A percentile compares a stretch with the other conserved stretches of the same genome.
Evolutionary conservation across 2,113 vertebrate genomes (phyloP).

Genomic region (Nycticorax nycticorax): DNA sequence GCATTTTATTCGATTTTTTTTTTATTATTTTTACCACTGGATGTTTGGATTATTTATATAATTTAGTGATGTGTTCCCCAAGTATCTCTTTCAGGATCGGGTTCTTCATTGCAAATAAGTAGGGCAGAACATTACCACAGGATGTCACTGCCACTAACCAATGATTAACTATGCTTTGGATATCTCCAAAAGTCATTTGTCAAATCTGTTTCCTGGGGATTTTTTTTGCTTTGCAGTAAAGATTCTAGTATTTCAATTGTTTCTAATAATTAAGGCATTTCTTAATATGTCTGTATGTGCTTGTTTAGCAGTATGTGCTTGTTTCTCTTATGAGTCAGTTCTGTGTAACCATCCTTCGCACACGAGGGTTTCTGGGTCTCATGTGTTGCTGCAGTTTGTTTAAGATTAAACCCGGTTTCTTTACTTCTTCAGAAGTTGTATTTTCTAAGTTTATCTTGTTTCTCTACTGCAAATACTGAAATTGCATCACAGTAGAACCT

Average conservation of each 20-base stretch:
- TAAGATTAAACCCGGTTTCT: not conserved
- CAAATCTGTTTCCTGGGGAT: not conserved
- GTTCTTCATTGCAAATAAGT: not conserved
- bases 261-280: not conserved
- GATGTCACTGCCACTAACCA: not conserved
- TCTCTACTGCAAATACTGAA: not conserved
- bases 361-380: not conserved
- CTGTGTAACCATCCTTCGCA: not conserved
- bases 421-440: not conserved
- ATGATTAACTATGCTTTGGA: not conserved
- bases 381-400: not conserved
- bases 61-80: not conserved
- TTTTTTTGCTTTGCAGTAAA: not conserved
- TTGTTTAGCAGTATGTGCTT: not conserved
- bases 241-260: not conserved
- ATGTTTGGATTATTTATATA: not conserved
- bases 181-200: not conserved
- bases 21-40: not conserved
- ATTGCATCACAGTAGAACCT: not conserved
- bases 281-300: not conserved
- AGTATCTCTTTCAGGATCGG: not conserved
- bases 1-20: not conserved
- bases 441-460: not conserved
- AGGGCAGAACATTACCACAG: not conserved
- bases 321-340: not conserved